A percentile compares a stretch with the other conserved stretches of the same genome.
These are phyloP conservation scores for Drosophila navojoa DNA, from an alignment of 1,140 invertebrate genomes.

Conservation along the genomic window DNA sequence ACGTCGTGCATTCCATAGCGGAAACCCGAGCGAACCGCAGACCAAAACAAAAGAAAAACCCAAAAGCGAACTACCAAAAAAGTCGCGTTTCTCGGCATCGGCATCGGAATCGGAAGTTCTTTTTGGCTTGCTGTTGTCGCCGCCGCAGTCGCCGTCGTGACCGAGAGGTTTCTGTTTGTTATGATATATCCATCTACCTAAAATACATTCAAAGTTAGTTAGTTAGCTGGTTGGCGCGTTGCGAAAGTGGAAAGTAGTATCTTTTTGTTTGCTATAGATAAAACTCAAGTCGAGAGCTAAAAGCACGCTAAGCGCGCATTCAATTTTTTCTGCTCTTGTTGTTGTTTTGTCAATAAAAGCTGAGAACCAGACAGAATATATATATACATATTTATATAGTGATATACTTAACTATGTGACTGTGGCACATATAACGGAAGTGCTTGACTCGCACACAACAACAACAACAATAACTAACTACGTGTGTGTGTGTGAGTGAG, in stretches of 20 bases:
- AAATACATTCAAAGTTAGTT: conserved; percentile 37
- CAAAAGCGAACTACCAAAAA: conserved; percentile 36
- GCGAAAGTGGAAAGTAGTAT: conserved; percentile 76
- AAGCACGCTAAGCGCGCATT: conserved; percentile 58
- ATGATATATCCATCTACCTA: conserved; percentile 39
- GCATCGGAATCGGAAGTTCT: conserved; percentile 68
- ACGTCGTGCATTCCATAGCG: conserved; percentile 40
- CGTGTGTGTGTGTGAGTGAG: conserved; percentile 33
- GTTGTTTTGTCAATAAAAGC: conserved; percentile 75
- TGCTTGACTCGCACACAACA: conserved; percentile 52
- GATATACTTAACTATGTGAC: conserved; percentile 30
- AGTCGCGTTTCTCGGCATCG: conserved; percentile 45
- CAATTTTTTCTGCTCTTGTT: conserved; percentile 45
- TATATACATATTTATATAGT: conserved; percentile 3
- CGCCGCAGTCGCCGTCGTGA: conserved; percentile 55
- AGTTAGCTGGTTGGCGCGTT: conserved; percentile 41
- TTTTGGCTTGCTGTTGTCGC: conserved; percentile 51
- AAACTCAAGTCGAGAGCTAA: conserved; percentile 48
- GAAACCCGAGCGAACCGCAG: conserved; percentile 25
- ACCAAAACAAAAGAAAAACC: conserved; percentile 21
- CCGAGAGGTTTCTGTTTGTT: conserved; percentile 72
- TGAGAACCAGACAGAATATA: conserved; percentile 30
- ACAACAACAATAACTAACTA: conserved; percentile 41
- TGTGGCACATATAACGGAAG: conserved; percentile 67
- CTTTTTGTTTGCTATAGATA: conserved; percentile 47